These are phyloP conservation scores for Phylloscopus collybita DNA, from an alignment of 2,797 vertebrate genomes.

Conservation along the genomic window DNA sequence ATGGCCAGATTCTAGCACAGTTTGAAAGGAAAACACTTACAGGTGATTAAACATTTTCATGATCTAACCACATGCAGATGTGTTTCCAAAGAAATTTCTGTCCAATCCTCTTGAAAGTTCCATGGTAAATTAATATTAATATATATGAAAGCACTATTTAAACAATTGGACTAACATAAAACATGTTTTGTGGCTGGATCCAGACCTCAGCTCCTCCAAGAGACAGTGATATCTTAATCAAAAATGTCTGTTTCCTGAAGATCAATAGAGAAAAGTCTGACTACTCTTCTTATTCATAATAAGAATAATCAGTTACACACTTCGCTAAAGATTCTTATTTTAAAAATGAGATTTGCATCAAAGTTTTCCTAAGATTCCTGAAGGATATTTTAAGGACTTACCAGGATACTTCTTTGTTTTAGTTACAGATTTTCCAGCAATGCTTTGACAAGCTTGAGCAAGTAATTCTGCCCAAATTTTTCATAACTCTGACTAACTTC, in stretches of 20 bases:
- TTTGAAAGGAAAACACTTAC: slow-evolving; percentile 12
- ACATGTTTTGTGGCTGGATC: background rate
- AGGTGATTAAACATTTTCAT: background rate
- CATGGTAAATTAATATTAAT: background rate
- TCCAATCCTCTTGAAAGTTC: background rate
- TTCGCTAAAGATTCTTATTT: background rate
- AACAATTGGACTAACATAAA: background rate
- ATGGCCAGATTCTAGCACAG: background rate
- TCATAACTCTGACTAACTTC: background rate
- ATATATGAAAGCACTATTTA: background rate
- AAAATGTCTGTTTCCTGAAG: background rate
- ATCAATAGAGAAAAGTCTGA: background rate
- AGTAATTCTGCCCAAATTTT: background rate
- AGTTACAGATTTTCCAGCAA: background rate
- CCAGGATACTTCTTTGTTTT: background rate
- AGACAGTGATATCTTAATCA: background rate
- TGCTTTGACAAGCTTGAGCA: background rate
- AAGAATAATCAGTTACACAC: background rate
- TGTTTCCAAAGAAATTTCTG: background rate
- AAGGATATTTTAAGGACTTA: background rate
- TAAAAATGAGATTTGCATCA: background rate
- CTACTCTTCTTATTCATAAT: background rate
- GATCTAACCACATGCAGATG: background rate
- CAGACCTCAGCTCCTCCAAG: background rate
- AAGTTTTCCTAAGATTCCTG: background rate